A percentile compares a stretch with the other conserved stretches of the same genome.
phyloP scores from a whole-genome alignment of 1,140 invertebrate species.

The Aphidius gifuensis region DNA sequence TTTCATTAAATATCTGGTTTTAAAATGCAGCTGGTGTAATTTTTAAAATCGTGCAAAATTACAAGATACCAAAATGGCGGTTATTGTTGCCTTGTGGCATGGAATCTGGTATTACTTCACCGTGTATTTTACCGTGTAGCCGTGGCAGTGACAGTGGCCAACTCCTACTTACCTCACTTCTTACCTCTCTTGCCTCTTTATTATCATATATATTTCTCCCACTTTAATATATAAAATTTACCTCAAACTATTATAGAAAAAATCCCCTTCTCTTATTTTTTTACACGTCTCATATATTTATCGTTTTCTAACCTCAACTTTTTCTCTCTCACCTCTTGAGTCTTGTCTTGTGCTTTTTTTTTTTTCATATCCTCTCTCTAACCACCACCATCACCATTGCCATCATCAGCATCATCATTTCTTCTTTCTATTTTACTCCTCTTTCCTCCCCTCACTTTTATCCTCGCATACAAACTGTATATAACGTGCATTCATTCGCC shows the following conservation, averaged over 20 bases:
- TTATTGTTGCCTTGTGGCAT: conserved; percentile 26
- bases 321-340: background rate
- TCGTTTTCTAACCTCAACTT: background rate
- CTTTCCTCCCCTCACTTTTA: too few relatives aligned
- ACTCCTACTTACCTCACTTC: conserved; percentile 17
- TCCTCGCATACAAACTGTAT: too few relatives aligned
- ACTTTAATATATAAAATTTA: background rate
- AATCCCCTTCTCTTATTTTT: too few relatives aligned
- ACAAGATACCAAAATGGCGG: conserved; percentile 29
- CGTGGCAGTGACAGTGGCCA: conserved; percentile 36
- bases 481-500: too few relatives aligned
- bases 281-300: background rate
- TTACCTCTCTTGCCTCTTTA: conserved; percentile 6
- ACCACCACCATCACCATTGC: too few relatives aligned
- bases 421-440: too few relatives aligned
- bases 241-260: conserved; percentile 3
- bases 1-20: background rate
- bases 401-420: too few relatives aligned
- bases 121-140: conserved; percentile 19
- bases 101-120: conserved; percentile 41
- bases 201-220: too few relatives aligned
- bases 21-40: background rate
- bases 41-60: too few relatives aligned
- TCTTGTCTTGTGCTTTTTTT: too few relatives aligned
- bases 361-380: too few relatives aligned